These are phyloP conservation scores for Lacanobia oleracea DNA, from an alignment of 2,888 invertebrate species.

Conservation along the genomic window DNA sequence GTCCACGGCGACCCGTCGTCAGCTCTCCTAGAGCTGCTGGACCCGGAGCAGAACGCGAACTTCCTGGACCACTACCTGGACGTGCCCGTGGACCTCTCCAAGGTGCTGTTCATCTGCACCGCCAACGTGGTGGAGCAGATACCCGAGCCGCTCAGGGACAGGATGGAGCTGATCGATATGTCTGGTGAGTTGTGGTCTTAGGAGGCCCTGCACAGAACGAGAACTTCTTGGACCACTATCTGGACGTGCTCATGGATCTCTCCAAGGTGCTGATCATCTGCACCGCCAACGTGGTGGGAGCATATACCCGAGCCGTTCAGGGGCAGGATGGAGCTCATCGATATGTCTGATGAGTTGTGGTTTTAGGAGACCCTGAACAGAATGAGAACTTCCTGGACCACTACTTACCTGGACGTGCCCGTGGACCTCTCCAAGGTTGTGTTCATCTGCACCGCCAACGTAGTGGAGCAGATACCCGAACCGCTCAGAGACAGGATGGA, in stretches of 20 bases:
- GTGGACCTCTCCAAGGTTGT: slow-evolving; percentile 99
- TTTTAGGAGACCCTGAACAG: slow-evolving; percentile 99
- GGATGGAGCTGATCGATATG: slow-evolving; percentile 99
- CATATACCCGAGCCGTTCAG: no score
- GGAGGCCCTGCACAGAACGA: no score
- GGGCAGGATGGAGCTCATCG: slow-evolving; percentile 94
- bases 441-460: slow-evolving; percentile 99
- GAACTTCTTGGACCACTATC: slow-evolving; percentile 99
- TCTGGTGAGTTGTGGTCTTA: slow-evolving; percentile 91
- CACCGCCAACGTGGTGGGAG: slow-evolving; percentile 87
- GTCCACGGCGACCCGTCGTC: slow-evolving; percentile 99
- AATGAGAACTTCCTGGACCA: slow-evolving; percentile 99
- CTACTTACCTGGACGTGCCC: slow-evolving; percentile 98
- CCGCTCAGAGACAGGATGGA: slow-evolving; percentile 99
- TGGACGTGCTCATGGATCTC: slow-evolving; percentile 99
- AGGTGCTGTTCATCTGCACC: slow-evolving; percentile 99
- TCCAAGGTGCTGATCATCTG: slow-evolving; percentile 99
- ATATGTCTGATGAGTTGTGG: slow-evolving; percentile 98
- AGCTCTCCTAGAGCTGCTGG: slow-evolving; percentile 98
- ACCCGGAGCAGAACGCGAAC: slow-evolving; percentile 99
- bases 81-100: slow-evolving; percentile 98
- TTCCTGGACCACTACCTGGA: slow-evolving; percentile 99
- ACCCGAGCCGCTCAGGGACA: slow-evolving; percentile 98
- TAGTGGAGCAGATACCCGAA: slow-evolving; percentile 98
- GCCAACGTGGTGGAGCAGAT: slow-evolving; percentile 99